These are phyloP conservation scores for Melanophora roralis DNA, from an alignment of 2,888 invertebrate genomes.

Conservation along the genomic window DNA sequence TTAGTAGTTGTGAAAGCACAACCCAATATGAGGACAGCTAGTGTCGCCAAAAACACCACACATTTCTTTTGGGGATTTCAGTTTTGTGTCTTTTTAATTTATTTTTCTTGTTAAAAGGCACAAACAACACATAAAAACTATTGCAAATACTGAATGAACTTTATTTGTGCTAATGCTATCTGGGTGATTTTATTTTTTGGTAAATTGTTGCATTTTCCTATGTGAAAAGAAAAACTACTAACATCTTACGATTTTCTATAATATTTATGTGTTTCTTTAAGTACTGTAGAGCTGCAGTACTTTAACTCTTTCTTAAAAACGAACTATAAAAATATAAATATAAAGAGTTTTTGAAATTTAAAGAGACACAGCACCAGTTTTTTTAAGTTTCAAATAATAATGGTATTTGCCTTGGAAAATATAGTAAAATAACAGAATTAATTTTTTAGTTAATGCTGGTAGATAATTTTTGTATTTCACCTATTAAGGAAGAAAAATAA, in stretches of 20 bases:
- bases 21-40: constrained; percentile 59
- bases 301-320: too few relatives aligned
- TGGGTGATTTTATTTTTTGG: constrained; percentile 53
- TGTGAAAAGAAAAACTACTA: not conserved
- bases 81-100: not conserved
- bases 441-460: too few relatives aligned
- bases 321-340: too few relatives aligned
- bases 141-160: constrained; percentile 66
- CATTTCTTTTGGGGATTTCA: constrained; percentile 52
- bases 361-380: too few relatives aligned
- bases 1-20: constrained; percentile 41
- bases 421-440: too few relatives aligned
- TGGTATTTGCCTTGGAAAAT: too few relatives aligned
- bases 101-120: not conserved
- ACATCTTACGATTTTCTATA: constrained; percentile 34
- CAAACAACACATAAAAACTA: constrained; percentile 1
- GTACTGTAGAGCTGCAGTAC: too few relatives aligned
- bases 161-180: constrained; percentile 73
- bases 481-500: too few relatives aligned
- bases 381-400: too few relatives aligned
- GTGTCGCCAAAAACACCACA: constrained; percentile 62
- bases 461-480: too few relatives aligned
- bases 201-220: constrained; percentile 29
- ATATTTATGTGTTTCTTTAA: too few relatives aligned
- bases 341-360: too few relatives aligned